phyloP scores from a whole-genome alignment of 2,113 vertebrate species.

The Ptilonorhynchus violaceus region DNA sequence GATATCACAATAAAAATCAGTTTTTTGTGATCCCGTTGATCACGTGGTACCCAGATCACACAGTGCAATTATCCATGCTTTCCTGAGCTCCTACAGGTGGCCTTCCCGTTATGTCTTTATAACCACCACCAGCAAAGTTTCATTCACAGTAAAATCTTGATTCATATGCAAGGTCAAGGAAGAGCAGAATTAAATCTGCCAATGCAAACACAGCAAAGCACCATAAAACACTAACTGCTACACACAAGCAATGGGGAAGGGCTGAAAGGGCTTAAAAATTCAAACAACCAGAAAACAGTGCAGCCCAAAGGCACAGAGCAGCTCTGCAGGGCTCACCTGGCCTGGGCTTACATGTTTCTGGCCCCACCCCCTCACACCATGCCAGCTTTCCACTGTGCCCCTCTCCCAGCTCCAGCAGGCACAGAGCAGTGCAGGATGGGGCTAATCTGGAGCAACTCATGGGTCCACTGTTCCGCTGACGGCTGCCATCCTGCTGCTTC shows the following conservation, averaged over 20 bases:
- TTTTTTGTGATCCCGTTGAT: background rate
- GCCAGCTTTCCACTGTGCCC: background rate
- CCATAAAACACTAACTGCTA: background rate
- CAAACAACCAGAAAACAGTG: background rate
- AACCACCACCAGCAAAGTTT: background rate
- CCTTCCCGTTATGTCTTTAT: accelerated
- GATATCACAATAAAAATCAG: background rate
- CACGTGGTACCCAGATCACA: background rate
- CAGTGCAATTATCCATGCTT: accelerated
- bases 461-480: background rate
- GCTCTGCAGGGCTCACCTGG: background rate
- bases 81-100: background rate
- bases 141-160: background rate
- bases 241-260: background rate
- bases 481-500: background rate
- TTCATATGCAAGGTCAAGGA: background rate
- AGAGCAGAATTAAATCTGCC: background rate
- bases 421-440: accelerated
- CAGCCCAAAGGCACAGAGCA: background rate
- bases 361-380: accelerated
- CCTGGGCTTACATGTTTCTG: accelerated
- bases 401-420: background rate
- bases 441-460: background rate
- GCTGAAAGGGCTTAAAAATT: background rate
- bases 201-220: background rate